Evolutionary conservation across 2,113 vertebrate species (phyloP), one percentile per base, ranked within the genome.

Genomic region (Myodes glareolus): DNA sequence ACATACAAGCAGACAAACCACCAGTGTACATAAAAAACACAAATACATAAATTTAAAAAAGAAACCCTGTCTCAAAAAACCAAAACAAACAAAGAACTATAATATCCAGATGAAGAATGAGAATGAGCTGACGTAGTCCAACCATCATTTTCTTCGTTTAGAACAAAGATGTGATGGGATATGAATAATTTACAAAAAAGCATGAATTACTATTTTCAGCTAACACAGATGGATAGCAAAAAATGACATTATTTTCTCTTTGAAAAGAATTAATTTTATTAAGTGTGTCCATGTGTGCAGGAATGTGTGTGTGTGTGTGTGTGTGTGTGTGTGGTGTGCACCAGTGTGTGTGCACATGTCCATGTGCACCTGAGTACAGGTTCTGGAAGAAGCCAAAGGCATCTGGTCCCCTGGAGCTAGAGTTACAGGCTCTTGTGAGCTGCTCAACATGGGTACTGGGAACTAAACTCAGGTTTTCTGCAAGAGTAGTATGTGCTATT

Each of bases 171-270:
- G 27, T 45, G 21, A 68, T 61, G 21, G 45, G 13, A 63, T 81
- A 47, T 89, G 39, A 42, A 33, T 63, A n/a, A 42, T 55, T 50
- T 77, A 27, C 58, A 73, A 73, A 58, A 88, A 87, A 87, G 1
- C 82, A 27, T 45, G 13, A 45, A 3, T 52, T 80, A 42, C 58
- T 94, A 89, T 82, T 97, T 95, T 88, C 39, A 90, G 2, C n/a
- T 86, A 81, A 65, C 76, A 81, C 82, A 89, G 21, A 45, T 73
- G 16, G 50, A 70, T 52, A 80, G 17, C 65, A 50, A 86, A 94
- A 65, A 85, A 45, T 33, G 27, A 72, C 47, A 17, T 77, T 84
- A 73, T 77, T 84, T 65, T 85, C n/a, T 65, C 27, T 63, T 63
- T 65, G 27, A 85, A 85, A 85, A 45, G 16, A 29, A 82, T 29